Percentiles rank a stretch among this genome's conserved stretches.
Conservation (phyloP, 2,888 invertebrate species). For the Trisateles emortualis region DNA sequence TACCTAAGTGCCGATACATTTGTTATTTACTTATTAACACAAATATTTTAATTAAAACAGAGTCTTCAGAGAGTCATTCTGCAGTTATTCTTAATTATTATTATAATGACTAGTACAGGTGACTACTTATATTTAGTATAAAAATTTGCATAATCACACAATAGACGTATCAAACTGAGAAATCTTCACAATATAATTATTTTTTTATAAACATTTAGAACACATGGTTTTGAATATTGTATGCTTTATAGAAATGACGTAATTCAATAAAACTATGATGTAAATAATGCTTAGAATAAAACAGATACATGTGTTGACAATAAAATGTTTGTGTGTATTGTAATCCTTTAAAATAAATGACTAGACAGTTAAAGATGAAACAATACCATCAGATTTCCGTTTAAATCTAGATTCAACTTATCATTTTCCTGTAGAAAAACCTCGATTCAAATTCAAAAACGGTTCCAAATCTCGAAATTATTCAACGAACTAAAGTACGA, state of each 20-base stretch:
- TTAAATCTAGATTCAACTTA: neutral
- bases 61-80: slow-evolving; percentile 22
- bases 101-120: slow-evolving; percentile 42
- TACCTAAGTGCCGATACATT: slow-evolving; percentile 42
- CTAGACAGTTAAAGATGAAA: slow-evolving; percentile 5
- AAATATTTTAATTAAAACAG: slow-evolving; percentile 25
- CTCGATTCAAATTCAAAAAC: neutral
- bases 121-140: slow-evolving; percentile 37
- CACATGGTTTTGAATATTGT: slow-evolving; percentile 26
- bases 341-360: slow-evolving; percentile 11
- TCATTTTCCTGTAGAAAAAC: slow-evolving; percentile 6
- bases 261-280: slow-evolving; percentile 33
- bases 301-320: no score
- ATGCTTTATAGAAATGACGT: slow-evolving; percentile 23
- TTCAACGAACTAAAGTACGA: neutral
- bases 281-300: slow-evolving; percentile 16
- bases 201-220: slow-evolving; percentile 28
- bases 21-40: slow-evolving; percentile 38
- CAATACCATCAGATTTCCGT: slow-evolving; percentile 1
- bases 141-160: slow-evolving; percentile 50
- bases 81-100: slow-evolving; percentile 31
- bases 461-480: neutral
- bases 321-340: no score
- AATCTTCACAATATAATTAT: slow-evolving; percentile 37
- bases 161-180: slow-evolving; percentile 40